These are phyloP conservation scores for Chrysopa pallens DNA, from an alignment of 1,140 invertebrate species.

Conservation along the genomic window DNA sequence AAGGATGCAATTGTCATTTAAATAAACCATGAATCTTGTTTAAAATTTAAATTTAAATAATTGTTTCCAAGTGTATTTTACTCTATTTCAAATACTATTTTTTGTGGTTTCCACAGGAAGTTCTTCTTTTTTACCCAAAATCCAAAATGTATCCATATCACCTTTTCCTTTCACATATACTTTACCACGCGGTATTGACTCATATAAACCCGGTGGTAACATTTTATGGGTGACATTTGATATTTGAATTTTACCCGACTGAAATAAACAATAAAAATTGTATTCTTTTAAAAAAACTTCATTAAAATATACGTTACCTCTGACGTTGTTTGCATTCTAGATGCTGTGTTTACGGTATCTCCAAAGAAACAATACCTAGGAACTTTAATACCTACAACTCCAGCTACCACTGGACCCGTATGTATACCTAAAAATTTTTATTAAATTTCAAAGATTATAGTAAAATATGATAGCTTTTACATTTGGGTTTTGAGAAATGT, in stretches of 20 bases:
- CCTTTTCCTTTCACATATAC: slow-evolving; percentile 77
- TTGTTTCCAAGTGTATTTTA: no score
- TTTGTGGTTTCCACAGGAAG: background rate
- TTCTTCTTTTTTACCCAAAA: slow-evolving; percentile 33
- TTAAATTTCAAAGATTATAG: no score
- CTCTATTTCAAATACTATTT: no score
- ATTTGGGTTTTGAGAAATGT: no score
- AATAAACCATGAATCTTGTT: no score
- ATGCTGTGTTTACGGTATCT: slow-evolving; percentile 74
- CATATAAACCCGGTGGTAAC: slow-evolving; percentile 38
- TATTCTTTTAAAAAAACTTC: background rate
- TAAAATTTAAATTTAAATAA: no score
- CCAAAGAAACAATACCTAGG: slow-evolving; percentile 67
- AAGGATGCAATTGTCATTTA: no score
- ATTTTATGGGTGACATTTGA: slow-evolving; percentile 42
- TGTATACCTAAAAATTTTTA: slow-evolving; percentile 20
- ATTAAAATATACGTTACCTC: slow-evolving; percentile 27
- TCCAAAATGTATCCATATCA: slow-evolving; percentile 71
- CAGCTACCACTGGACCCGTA: slow-evolving; percentile 38
- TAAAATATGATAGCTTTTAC: no score
- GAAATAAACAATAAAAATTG: slow-evolving; percentile 7
- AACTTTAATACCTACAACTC: slow-evolving; percentile 51
- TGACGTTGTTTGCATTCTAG: slow-evolving; percentile 67
- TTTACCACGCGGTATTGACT: slow-evolving; percentile 40
- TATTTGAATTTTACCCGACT: slow-evolving; percentile 60